A percentile compares a stretch with the other conserved stretches of the same genome.
phyloP scores from a whole-genome alignment of 2,888 invertebrate genomes.

The Vandiemenella viatica region DNA sequence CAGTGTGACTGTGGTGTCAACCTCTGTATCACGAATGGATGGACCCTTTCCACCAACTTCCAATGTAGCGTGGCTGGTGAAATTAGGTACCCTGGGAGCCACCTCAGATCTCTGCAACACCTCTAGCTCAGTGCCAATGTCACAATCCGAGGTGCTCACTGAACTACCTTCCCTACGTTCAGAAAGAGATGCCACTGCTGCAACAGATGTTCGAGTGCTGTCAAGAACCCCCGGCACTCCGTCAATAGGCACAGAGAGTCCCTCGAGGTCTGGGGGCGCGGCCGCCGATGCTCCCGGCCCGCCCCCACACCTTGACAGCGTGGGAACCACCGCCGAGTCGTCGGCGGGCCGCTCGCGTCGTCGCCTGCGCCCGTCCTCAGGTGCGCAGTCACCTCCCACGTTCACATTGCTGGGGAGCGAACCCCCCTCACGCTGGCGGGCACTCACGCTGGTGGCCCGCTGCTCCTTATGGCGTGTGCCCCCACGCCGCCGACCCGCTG shows the following conservation, averaged over 20 bases:
- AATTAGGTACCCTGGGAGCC: slow-evolving; percentile 9
- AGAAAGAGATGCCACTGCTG: background rate
- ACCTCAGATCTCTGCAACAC: slow-evolving; percentile 9
- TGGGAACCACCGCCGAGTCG: slow-evolving; percentile 3
- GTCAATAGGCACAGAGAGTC: background rate
- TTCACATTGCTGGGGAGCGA: slow-evolving; percentile 43
- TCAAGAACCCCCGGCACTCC: background rate
- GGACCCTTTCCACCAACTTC: slow-evolving; percentile 10
- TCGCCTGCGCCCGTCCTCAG: slow-evolving; percentile 6
- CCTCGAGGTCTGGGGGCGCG: slow-evolving; percentile 32
- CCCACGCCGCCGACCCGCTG: background rate
- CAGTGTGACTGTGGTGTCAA: slow-evolving; percentile 9
- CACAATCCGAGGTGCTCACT: background rate
- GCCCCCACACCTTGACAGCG: slow-evolving; percentile 2
- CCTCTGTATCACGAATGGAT: slow-evolving; percentile 6
- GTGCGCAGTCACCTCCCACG: slow-evolving; percentile 18
- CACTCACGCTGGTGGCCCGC: slow-evolving; percentile 24
- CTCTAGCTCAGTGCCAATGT: slow-evolving; percentile 11
- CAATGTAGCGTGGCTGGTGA: slow-evolving; percentile 14
- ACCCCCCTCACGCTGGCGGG: slow-evolving; percentile 48
- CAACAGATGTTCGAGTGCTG: background rate
- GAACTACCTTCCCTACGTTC: background rate
- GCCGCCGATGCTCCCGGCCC: slow-evolving; percentile 25
- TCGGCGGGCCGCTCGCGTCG: slow-evolving; percentile 4
- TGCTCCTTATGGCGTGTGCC: slow-evolving; percentile 1